Evolutionary conservation across 2,113 vertebrate species (phyloP).

Genomic region (Cyprinus carpio): DNA sequence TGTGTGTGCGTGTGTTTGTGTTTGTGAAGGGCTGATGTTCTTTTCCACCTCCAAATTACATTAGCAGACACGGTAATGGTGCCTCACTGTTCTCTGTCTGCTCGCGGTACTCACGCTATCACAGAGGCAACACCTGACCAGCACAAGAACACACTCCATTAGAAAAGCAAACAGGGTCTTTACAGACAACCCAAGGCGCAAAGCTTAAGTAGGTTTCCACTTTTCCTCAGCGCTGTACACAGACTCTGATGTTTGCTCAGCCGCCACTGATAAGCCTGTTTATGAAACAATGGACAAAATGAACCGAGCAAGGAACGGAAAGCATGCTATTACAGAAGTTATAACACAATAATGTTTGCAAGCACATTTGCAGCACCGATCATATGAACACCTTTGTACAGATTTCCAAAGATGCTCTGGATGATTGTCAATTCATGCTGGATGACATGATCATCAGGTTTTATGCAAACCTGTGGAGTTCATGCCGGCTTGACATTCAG

Average conservation of each 20-base stretch:
- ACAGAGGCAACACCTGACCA: slow-evolving; percentile 52
- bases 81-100: slow-evolving; percentile 67
- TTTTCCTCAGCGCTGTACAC: not conserved
- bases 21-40: slow-evolving; percentile 62
- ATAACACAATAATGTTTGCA: not conserved
- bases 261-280: slow-evolving; percentile 6
- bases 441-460: not conserved
- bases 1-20: slow-evolving; percentile 49
- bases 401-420: not conserved
- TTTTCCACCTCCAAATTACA: slow-evolving; percentile 77
- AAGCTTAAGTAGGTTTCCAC: slow-evolving; percentile 44
- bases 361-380: not conserved
- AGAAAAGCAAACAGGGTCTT: slow-evolving; percentile 73
- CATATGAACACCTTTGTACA: not conserved
- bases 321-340: not conserved
- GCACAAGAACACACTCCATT: slow-evolving; percentile 70
- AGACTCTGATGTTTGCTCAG: slow-evolving; percentile 36
- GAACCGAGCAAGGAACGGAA: not conserved
- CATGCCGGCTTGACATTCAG: not conserved
- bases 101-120: slow-evolving; percentile 54
- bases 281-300: slow-evolving; percentile 11
- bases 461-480: not conserved
- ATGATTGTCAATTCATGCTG: not conserved
- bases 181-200: slow-evolving; percentile 60
- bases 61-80: slow-evolving; percentile 74